Evolutionary conservation across 2,797 vertebrate genomes (phyloP).

Genomic region (Menidia menidia): DNA sequence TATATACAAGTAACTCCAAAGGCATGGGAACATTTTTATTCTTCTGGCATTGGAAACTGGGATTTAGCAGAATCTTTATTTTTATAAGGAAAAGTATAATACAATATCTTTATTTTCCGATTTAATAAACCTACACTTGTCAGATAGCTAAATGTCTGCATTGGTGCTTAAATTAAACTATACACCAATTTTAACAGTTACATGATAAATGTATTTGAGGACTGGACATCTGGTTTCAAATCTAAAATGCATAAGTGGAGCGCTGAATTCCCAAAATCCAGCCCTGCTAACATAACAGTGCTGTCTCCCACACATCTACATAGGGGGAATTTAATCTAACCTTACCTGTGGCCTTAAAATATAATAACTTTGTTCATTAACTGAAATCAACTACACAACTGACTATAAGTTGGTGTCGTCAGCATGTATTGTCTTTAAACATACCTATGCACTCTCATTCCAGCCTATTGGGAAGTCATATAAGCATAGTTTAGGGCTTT

Average conservation of each 20-base stretch:
- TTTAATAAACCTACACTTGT: not conserved
- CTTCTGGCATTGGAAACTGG: not conserved
- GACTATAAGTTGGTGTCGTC: not conserved
- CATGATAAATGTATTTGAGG: slow-evolving; percentile 14
- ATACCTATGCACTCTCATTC: not conserved
- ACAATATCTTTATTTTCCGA: not conserved
- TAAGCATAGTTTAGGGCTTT: not conserved
- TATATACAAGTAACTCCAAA: too few species aligned
- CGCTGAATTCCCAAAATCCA: not conserved
- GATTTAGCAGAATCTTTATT: not conserved
- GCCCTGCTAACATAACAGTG: not conserved
- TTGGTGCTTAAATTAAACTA: slow-evolving; percentile 6
- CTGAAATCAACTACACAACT: not conserved
- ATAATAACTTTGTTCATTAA: not conserved
- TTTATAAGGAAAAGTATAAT: not conserved
- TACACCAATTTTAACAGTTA: slow-evolving; percentile 6
- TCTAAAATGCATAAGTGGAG: slow-evolving; percentile 7
- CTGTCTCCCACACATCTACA: not conserved
- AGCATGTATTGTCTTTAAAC: not conserved
- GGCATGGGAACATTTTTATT: not conserved
- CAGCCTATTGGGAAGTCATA: not conserved
- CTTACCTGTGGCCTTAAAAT: not conserved
- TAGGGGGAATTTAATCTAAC: not conserved
- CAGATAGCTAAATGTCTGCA: not conserved
- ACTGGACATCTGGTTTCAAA: not conserved